Evolutionary conservation across 2,113 vertebrate genomes (phyloP), one percentile per base, ranked within the genome.

Genomic region (Varanus komodoensis): DNA sequence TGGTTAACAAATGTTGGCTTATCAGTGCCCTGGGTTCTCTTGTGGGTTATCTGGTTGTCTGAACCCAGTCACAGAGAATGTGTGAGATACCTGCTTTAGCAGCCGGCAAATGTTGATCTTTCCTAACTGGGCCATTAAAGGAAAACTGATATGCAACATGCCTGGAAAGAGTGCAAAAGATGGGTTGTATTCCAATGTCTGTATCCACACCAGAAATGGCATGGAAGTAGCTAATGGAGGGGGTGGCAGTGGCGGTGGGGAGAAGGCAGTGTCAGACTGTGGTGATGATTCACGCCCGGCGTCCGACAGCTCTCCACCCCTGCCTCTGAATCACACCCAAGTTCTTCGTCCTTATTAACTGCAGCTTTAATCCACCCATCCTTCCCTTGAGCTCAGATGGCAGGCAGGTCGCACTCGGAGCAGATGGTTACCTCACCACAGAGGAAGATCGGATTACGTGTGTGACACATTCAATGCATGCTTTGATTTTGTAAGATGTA

Each of bases 351-450:
- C 67, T 81, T 81, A 77, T 88, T 90, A 71, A 91, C 89, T 89
- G 82, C 87, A n/a, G 52, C 82, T 91, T 32, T 64, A 34, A 21
- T 73, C 91, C 88, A 82, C 77, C 82, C 88, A 75, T 92, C 82
- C 81, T 86, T 89, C 77, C 91, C 94, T 86, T 82, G 64, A 91
- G 92, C 57, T 54, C 88, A 71, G 29, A 89, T 52, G 92, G 89
- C 82, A 89, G 67, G 78, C 89, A 89, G 93, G 89, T 91, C 85
- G 48, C 83, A 61, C 50, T 88, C 78, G 38, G 44, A 91, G 90
- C 88, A 67, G 75, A 23, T 23, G 67, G 85, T 88, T 82, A 64
- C 78, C 95, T 93, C 14, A 73, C 87, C 91, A 88, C 50, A 14
- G 69, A 93, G 23, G 44, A 25, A 67, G 85, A 92, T 48, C 92